Percentiles rank a stretch among this genome's conserved stretches.
These are phyloP conservation scores for Cyphomyrus plagiostoma DNA, from an alignment of 2,113 vertebrate genomes.

Conservation along the genomic window DNA sequence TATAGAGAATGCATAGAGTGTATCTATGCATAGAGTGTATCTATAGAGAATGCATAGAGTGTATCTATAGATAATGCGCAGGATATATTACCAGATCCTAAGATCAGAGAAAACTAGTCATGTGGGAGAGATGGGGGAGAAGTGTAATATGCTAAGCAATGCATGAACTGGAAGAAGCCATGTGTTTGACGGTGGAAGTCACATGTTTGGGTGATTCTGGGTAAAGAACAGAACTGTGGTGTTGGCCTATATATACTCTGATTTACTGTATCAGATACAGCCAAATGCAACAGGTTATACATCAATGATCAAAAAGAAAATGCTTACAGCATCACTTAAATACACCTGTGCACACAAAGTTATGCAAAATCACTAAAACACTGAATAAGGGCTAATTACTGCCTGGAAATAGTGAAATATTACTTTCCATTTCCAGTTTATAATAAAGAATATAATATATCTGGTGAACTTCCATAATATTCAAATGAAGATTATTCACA, in stretches of 20 bases:
- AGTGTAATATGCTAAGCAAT: not conserved
- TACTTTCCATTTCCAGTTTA: not conserved
- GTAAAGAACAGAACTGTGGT: not conserved
- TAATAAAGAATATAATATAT: not conserved
- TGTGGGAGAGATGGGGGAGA: not conserved
- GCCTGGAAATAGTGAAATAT: not conserved
- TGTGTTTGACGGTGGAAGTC: not conserved
- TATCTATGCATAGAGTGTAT: too few relatives aligned
- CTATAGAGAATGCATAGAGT: too few relatives aligned
- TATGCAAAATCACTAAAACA: not conserved
- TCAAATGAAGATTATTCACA: not conserved
- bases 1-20: not conserved
- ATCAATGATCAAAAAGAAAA: not conserved
- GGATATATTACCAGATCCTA: not conserved
- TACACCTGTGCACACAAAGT: not conserved
- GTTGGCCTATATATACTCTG: not conserved
- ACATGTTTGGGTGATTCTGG: not conserved
- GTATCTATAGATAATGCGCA: not conserved
- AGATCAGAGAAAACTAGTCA: not conserved
- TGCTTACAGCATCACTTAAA: not conserved
- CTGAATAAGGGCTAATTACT: not conserved
- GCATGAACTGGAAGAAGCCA: not conserved
- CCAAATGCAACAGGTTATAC: not conserved
- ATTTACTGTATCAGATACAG: not conserved
- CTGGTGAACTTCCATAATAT: not conserved